These are phyloP conservation scores for Eleginops maclovinus DNA, from an alignment of 2,113 vertebrate genomes.

Conservation along the genomic window DNA sequence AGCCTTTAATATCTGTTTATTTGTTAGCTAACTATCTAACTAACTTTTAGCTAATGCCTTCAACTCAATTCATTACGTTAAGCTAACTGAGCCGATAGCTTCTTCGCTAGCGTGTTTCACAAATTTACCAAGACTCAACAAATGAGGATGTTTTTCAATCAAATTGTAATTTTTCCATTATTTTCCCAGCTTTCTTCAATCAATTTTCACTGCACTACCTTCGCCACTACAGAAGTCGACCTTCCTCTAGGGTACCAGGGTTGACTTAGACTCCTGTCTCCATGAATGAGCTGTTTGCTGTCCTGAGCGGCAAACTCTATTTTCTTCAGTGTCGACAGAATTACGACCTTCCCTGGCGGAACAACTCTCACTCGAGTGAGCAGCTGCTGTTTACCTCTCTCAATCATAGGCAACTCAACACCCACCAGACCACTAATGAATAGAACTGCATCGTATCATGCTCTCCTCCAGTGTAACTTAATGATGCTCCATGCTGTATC, in stretches of 20 bases:
- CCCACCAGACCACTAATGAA: conserved; percentile 58
- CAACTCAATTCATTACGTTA: background rate
- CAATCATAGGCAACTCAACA: conserved; percentile 64
- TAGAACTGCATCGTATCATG: conserved; percentile 63
- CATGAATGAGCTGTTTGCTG: conserved; percentile 56
- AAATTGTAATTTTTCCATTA: background rate
- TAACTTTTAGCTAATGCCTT: background rate
- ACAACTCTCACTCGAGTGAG: conserved; percentile 67
- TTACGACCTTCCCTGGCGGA: conserved; percentile 62
- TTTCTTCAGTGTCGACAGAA: conserved; percentile 47
- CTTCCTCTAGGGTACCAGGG: too few species aligned
- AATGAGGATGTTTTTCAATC: background rate
- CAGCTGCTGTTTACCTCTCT: conserved; percentile 71
- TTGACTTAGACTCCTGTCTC: background rate
- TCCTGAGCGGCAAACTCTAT: conserved; percentile 34
- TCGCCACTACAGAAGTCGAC: too few species aligned
- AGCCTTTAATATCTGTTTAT: too few species aligned
- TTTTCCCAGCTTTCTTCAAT: background rate
- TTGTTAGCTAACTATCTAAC: background rate
- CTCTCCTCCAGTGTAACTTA: conserved; percentile 46
- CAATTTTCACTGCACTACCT: too few species aligned
- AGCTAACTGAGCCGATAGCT: background rate
- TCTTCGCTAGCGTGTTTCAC: background rate
- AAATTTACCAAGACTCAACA: background rate
- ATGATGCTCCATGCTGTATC: conserved; percentile 33